Percentiles rank a stretch among this genome's conserved stretches.
phyloP scores from a whole-genome alignment of 2,888 invertebrate species.

The Congeria kusceri region DNA sequence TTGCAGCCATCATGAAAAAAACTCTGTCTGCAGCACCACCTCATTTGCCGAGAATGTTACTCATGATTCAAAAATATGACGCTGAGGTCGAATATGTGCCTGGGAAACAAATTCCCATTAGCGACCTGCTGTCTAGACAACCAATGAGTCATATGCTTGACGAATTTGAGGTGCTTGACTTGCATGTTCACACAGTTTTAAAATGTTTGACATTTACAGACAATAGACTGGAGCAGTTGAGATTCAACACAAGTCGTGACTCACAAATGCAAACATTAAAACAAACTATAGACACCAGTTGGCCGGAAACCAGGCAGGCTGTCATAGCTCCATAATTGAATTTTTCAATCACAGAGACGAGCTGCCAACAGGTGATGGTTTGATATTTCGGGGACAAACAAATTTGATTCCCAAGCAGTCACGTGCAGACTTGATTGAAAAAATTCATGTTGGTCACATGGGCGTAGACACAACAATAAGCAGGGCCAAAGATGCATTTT shows the following conservation, averaged over 20 bases:
- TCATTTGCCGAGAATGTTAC: slow-evolving; percentile 54
- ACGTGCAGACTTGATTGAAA: slow-evolving; percentile 23
- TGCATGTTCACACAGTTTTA: slow-evolving; percentile 28
- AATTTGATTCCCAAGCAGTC: slow-evolving; percentile 46
- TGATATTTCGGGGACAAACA: slow-evolving; percentile 49
- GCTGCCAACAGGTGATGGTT: slow-evolving; percentile 28
- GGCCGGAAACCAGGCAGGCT: slow-evolving; percentile 29
- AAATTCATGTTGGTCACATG: slow-evolving; percentile 35
- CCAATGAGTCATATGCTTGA: slow-evolving; percentile 14
- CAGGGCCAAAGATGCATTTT: slow-evolving; percentile 37
- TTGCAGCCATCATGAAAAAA: slow-evolving; percentile 53
- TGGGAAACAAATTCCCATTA: slow-evolving; percentile 40
- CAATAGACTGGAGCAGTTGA: slow-evolving; percentile 21
- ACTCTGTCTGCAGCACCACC: slow-evolving; percentile 49
- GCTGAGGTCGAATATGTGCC: slow-evolving; percentile 44
- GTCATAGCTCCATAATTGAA: slow-evolving; percentile 14
- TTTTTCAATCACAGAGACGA: slow-evolving; percentile 54
- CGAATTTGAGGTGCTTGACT: background rate
- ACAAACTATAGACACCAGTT: slow-evolving; percentile 25
- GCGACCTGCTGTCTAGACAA: slow-evolving; percentile 51
- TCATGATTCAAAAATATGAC: slow-evolving; percentile 51
- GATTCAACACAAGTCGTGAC: slow-evolving; percentile 30
- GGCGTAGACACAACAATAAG: slow-evolving; percentile 23
- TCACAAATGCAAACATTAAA: slow-evolving; percentile 20
- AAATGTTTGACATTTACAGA: slow-evolving; percentile 28